These are phyloP conservation scores for Harpalus rubripes DNA, from an alignment of 2,888 invertebrate species.

Conservation along the genomic window DNA sequence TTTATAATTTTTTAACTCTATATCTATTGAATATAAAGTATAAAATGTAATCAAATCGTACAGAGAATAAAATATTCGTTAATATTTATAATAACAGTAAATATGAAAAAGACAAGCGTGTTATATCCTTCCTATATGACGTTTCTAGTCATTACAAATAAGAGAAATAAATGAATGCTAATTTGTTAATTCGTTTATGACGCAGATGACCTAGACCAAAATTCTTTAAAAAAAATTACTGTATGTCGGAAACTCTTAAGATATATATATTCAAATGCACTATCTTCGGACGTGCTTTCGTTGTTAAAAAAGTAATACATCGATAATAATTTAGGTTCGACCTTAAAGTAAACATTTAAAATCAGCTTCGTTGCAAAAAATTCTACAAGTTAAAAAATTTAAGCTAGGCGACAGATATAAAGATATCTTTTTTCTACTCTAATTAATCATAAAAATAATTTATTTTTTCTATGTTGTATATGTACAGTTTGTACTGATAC, in stretches of 20 bases:
- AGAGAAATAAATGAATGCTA: too few species aligned
- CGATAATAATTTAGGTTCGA: neutral
- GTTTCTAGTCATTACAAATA: too few species aligned
- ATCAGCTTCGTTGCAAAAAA: neutral
- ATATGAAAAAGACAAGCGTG: too few species aligned
- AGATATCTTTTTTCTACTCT: slow-evolving; percentile 11
- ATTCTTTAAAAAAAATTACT: too few species aligned
- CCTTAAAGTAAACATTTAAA: neutral
- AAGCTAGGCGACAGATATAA: slow-evolving; percentile 4
- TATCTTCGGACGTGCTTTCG: slow-evolving; percentile 63
- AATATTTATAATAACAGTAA: too few species aligned
- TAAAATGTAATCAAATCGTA: too few species aligned
- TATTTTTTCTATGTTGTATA: slow-evolving; percentile 25
- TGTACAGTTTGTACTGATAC: slow-evolving; percentile 28
- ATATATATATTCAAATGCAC: slow-evolving; percentile 39
- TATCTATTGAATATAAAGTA: too few species aligned
- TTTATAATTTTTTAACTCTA: too few species aligned
- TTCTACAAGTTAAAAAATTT: neutral
- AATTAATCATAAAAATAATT: slow-evolving; percentile 25
- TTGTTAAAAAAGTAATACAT: slow-evolving; percentile 47
- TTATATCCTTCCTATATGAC: too few species aligned
- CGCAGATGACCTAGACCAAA: too few species aligned
- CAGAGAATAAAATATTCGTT: too few species aligned
- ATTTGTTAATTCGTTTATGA: too few species aligned
- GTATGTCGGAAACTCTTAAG: neutral